A percentile compares a stretch with the other conserved stretches of the same genome.
These are phyloP conservation scores for Odontomachus brunneus DNA, from an alignment of 1,140 invertebrate genomes.

Conservation along the genomic window DNA sequence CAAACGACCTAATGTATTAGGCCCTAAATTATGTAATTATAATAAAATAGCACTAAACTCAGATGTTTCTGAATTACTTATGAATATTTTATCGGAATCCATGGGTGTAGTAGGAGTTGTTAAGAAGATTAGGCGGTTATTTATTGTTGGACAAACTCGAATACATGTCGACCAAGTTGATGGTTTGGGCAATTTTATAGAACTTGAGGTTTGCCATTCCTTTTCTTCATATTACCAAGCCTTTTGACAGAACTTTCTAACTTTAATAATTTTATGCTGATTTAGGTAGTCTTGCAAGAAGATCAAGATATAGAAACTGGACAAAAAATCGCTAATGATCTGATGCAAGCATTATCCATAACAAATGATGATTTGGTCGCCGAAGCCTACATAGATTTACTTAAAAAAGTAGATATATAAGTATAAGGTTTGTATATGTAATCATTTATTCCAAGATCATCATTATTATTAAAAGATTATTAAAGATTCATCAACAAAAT, in stretches of 20 bases:
- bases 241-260: background rate
- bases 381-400: slow-evolving; percentile 92
- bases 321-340: slow-evolving; percentile 89
- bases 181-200: slow-evolving; percentile 93
- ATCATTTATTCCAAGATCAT: too few relatives aligned
- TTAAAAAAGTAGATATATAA: slow-evolving; percentile 53
- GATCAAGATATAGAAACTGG: slow-evolving; percentile 90
- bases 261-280: slow-evolving; percentile 71
- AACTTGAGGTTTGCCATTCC: slow-evolving; percentile 92
- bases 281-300: slow-evolving; percentile 87
- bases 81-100: slow-evolving; percentile 85
- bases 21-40: slow-evolving; percentile 90
- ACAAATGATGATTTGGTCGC: slow-evolving; percentile 89
- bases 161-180: slow-evolving; percentile 95
- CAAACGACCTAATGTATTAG: slow-evolving; percentile 88
- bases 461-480: too few relatives aligned
- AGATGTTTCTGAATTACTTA: slow-evolving; percentile 80
- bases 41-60: slow-evolving; percentile 86
- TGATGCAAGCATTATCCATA: slow-evolving; percentile 91
- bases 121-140: slow-evolving; percentile 91
- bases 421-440: background rate
- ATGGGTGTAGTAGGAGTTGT: slow-evolving; percentile 89
- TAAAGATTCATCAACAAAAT: too few relatives aligned
- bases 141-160: slow-evolving; percentile 93
- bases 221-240: background rate